Evolutionary conservation across 1,140 invertebrate species (phyloP), one percentile per base, ranked within the genome.

Genomic region (Andricus grossulariae): DNA sequence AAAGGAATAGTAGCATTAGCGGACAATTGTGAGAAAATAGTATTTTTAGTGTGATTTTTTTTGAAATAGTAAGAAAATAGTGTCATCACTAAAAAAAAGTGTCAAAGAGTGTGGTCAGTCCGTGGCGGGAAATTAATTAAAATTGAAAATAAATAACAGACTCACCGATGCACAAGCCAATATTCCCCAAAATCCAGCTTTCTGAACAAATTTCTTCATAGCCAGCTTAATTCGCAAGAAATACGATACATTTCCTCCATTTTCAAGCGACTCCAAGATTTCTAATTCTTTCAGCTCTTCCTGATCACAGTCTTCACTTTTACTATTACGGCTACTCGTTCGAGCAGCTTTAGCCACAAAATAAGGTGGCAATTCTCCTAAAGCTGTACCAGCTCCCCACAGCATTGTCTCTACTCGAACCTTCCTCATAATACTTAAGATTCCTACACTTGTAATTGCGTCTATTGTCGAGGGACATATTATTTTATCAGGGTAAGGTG

Each of bases 341-440:
- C 97, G 91, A 15, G 97, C 96, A 10, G 98, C 97, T 80, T 97
- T 93, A 6, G 99, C 98, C 97, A 99, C 99, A 89, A 99, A 99
- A 93, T 99, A 96, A 0, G 95, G 96, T 15, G 98, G 99, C 74
- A 99, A 91, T 92, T 99, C 99, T 6, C 99, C 99, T 32, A 99
- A 92, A 0, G 99, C 99, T 2, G 99, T 99, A 8, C 99, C 99
- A 71, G 97, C 95, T 18, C 99, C 97, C 99, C 99, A 99, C 92
- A 99, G 95, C 92, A 99, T 97, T 2, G 98, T 96, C 92, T 99
- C 99, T 52, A 99, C 90, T n/a, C 97, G 93, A 13, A 99, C 97
- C 92, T 99, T 99, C 39, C 95, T 94, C 95, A 99, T 98, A 77
- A 99, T 99, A 79, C 95, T 96, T 93, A 93, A 98, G 86, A 94